phyloP scores from a whole-genome alignment of 2,888 invertebrate species.

The Lepeophtheirus nordmannii region DNA sequence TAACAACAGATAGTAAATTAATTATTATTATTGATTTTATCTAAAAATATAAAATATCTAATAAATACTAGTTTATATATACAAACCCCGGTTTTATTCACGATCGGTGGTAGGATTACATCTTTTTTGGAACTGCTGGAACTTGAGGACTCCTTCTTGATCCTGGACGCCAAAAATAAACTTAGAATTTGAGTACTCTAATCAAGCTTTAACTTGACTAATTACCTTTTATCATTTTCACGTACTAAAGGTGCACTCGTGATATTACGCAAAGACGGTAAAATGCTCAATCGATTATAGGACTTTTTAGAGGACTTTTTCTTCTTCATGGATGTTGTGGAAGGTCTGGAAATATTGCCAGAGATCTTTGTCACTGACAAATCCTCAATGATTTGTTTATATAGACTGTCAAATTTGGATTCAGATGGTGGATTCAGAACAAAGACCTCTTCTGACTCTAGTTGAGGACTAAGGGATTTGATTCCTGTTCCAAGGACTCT shows the following conservation, averaged over 20 bases:
- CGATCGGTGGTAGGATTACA: neutral
- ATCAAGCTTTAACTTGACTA: neutral
- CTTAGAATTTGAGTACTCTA: too few species aligned
- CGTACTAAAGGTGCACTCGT: neutral
- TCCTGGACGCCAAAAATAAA: too few species aligned
- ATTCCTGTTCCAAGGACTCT: neutral
- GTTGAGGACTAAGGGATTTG: neutral
- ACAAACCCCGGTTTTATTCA: neutral
- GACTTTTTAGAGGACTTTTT: neutral
- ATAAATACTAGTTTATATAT: neutral
- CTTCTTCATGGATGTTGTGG: neutral
- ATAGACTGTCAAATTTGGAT: neutral
- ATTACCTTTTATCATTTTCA: neutral
- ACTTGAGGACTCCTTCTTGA: neutral
- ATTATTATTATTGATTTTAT: conserved; percentile 1
- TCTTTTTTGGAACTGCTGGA: neutral
- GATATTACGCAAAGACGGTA: neutral
- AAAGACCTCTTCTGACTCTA: neutral
- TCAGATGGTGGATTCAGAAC: neutral
- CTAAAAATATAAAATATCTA: neutral
- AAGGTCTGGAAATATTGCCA: neutral
- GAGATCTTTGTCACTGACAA: neutral
- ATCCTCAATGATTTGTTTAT: neutral
- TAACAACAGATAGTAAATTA: neutral
- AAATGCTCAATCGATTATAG: neutral